Conservation (phyloP, 2,888 invertebrate species). For the Harmothoe impar region DNA sequence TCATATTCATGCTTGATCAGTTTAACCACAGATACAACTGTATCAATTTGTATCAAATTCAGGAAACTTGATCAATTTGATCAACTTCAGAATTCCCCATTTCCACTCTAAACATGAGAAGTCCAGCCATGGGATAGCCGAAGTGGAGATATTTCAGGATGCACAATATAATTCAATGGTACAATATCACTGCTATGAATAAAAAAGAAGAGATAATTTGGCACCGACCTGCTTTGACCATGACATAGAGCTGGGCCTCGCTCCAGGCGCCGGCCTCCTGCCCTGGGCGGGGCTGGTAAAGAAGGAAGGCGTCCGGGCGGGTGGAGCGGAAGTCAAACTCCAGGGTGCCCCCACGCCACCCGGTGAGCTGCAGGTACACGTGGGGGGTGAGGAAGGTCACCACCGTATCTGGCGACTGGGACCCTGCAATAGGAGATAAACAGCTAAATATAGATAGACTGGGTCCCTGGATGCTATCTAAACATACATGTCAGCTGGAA, state of each 20-base stretch:
- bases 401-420: constrained; percentile 95
- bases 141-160: no score
- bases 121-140: no score
- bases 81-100: no score
- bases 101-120: no score
- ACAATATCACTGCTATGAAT: no score
- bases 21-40: no score
- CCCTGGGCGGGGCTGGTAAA: constrained; percentile 96
- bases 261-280: constrained; percentile 86
- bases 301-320: constrained; percentile 92
- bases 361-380: constrained; percentile 95
- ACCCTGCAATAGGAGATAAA: constrained; percentile 74
- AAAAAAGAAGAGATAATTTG: no score
- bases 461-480: background rate
- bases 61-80: no score
- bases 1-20: no score
- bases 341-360: constrained; percentile 95
- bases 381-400: constrained; percentile 96
- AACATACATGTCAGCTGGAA: background rate
- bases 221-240: background rate
- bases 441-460: background rate
- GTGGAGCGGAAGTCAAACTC: constrained; percentile 96
- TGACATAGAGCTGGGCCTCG: constrained; percentile 27
- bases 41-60: no score
- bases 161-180: no score